Base-by-base conservation (phyloP, 2,113 vertebrate genomes). In the Sinocyclocheilus rhinocerous region DNA sequence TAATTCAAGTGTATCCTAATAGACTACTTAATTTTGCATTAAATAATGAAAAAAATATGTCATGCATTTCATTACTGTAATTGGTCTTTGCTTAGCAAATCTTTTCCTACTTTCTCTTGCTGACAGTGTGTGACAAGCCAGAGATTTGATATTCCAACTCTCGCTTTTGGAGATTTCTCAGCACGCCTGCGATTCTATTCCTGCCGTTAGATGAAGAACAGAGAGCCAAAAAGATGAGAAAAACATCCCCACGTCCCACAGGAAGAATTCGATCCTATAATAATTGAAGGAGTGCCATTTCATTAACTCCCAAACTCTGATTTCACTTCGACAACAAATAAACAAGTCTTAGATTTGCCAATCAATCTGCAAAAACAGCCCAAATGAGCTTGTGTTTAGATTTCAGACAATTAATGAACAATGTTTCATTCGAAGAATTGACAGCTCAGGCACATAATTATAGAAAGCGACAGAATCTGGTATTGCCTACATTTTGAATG, bases 11-110 rank as follows among this genome's bases (percentile, higher is more conserved):
- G 65, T 48, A 84, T 90, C 84, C 86, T 87, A 86, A 89, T 87
- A 86, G 76, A 86, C 87, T 89, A 84, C 85, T 90, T 90, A 86
- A 90, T 88, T 85, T 88, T 82, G 87, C 26, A 87, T 89, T 85
- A 86, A 88, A 85, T 79, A 75, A 84, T 84, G 87, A 76, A 82
- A 88, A 84, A 80, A 86, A 86, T 26, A 80, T 85, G 84, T 90
- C 84, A 83, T 86, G 88, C 88, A 90, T 90, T 89, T 86, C 80
- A 86, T 87, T 82, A 89, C 76, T 84, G 65, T 89, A 89, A 89
- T 87, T 86, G 84, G 77, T 81, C 89, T 82, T 88, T 89, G 89
- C 86, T 86, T 83, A 78, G 83, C 84, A 77, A 88, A 85, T 88
- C 83, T 88, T 72, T 84, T 78, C 61, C 84, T 45, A 61, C 73